A percentile compares a stretch with the other conserved stretches of the same genome.
phyloP scores from a whole-genome alignment of 64 coral and sea anemone species.

The Actinia equina region DNA sequence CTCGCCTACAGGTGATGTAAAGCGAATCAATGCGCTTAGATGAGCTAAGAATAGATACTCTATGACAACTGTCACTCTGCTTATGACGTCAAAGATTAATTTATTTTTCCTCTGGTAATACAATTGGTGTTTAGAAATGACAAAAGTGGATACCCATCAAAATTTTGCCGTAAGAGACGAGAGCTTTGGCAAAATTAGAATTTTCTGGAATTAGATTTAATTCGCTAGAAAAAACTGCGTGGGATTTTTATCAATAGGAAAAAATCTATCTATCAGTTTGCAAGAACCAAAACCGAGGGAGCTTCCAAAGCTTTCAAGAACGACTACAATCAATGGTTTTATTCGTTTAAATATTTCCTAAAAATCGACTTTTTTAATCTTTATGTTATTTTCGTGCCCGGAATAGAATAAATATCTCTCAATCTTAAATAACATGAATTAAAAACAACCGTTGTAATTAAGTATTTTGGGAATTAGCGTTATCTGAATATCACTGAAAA shows the following conservation, averaged over 20 bases:
- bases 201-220: not conserved
- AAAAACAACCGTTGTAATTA: not conserved
- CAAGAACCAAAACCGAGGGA: not conserved
- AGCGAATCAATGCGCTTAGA: not conserved
- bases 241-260: not conserved
- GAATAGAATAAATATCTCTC: not conserved
- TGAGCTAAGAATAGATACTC: no score
- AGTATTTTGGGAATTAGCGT: not conserved
- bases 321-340: not conserved
- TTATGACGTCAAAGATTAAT: constrained; percentile 1
- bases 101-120: not conserved
- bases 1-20: not conserved
- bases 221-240: not conserved
- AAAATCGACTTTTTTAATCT: not conserved
- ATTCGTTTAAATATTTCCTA: not conserved
- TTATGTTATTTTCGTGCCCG: not conserved
- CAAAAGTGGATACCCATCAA: constrained; percentile 8
- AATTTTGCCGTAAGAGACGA: not conserved
- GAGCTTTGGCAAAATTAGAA: constrained; percentile 8
- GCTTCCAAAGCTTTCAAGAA: no score
- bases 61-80: not conserved
- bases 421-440: not conserved
- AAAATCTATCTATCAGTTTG: not conserved
- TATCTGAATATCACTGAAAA: not conserved
- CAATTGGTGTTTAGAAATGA: not conserved